Base-by-base conservation (phyloP, 2,888 invertebrate species). In the Platycheirus albimanus region DNA sequence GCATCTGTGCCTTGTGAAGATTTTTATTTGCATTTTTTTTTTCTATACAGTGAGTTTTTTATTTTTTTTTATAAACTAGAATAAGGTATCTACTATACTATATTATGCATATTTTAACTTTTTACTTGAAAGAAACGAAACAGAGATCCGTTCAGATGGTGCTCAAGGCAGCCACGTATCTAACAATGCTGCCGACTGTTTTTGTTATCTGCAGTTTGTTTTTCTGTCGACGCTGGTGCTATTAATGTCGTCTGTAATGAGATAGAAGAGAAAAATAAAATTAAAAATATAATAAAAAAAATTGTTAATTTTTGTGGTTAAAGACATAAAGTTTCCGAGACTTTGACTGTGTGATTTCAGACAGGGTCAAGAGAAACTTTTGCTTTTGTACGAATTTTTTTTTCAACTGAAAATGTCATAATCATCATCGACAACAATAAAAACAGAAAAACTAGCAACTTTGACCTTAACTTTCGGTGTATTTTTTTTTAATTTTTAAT, bases 131-230 rank as follows among this genome's bases (percentile, higher is more conserved):
- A 76, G 64, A 80, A 70, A 80, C 71, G 61, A 71, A 83, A 83
- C 78, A 83, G 83, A 83, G 83, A 83, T 83, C 83, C 72, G 83
- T 83, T 83, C 56, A 49, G 52, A 78, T 77, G 61, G 71, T 51
- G 64, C 49, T 80, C 63, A 63, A 49, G 33, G 63, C 63, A 41
- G 36, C 28, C 51, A 51, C 47, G 49, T 38, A 56, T 69, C 64
- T 83, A 83, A 69, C 83, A 83, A 58, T 83, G 69, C 56, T 83
- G 83, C 69, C 83, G 83, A 83, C 78, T 83, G 64, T 69, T 78
- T 72, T 83, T 83, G 64, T 83, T 83, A 78, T 83, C 83, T 69
- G 67, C 43, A 51, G 69, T 64, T 83, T 78, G 83, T 78, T 83
- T 83, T 78, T 83, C 83, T 58, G 63, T 70, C 36, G 81, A 72